Conservation (phyloP, 2,113 vertebrate genomes). For the Callipepla californica region DNA sequence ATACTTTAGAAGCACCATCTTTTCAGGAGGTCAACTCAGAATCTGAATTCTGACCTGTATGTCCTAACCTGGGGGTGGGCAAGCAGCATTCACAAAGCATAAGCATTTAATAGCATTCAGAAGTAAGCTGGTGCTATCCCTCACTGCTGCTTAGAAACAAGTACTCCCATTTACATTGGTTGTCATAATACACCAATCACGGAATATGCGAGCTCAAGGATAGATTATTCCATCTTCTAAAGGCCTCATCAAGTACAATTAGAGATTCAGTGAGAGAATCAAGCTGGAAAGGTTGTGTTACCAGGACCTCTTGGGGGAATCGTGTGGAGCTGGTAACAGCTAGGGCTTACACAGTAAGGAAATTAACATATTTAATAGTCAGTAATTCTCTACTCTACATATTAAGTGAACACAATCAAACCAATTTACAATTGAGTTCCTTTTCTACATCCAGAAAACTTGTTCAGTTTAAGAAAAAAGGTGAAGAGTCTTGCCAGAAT, state of each 20-base stretch:
- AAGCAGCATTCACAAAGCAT: background rate
- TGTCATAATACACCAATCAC: background rate
- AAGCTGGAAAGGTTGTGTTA: background rate
- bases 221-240: background rate
- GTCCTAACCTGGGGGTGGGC: background rate
- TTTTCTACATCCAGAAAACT: accelerated
- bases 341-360: background rate
- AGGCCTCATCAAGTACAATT: background rate
- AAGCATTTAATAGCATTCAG: background rate
- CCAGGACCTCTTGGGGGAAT: background rate
- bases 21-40: background rate
- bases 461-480: background rate
- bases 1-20: background rate
- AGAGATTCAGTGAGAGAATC: background rate
- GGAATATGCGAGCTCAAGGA: background rate
- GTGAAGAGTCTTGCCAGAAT: background rate
- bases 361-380: background rate
- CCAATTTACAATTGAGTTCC: background rate
- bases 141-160: background rate
- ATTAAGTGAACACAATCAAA: background rate
- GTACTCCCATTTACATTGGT: background rate
- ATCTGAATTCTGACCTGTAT: background rate
- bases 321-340: background rate
- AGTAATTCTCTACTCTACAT: background rate
- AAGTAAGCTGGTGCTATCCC: background rate